Evolutionary conservation across 2,113 vertebrate species (phyloP).

Genomic region (Etheostoma spectabile): DNA sequence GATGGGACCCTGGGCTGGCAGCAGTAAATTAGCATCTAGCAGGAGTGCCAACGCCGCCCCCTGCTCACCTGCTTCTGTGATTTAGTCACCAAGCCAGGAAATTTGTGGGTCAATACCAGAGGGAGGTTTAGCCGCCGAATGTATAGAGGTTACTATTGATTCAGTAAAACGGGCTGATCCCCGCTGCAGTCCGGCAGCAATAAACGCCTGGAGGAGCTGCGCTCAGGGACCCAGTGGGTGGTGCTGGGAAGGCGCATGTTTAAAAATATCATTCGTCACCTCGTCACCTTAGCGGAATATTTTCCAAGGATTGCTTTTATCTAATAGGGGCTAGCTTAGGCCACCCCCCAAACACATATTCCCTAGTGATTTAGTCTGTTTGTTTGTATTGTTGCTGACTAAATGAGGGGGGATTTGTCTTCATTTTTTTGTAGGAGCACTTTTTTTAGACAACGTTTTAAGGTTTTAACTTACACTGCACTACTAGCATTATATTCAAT

Average conservation of each 20-base stretch:
- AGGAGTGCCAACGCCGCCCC: conserved; percentile 35
- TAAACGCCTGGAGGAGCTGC: conserved; percentile 28
- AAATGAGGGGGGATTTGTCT: neutral
- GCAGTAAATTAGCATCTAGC: conserved; percentile 78
- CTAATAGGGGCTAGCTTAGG: neutral
- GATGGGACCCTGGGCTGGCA: conserved; percentile 43
- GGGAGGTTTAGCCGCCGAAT: conserved; percentile 57
- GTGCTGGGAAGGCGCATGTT: conserved; percentile 4
- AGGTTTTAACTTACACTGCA: neutral
- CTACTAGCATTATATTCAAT: neutral
- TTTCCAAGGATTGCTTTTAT: conserved; percentile 14
- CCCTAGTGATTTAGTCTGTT: conserved; percentile 36
- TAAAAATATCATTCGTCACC: conserved; percentile 51
- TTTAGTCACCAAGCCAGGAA: conserved; percentile 74
- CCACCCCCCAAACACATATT: conserved; percentile 37
- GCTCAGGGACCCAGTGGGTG: conserved; percentile 14
- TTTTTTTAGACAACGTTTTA: neutral
- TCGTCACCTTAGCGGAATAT: neutral
- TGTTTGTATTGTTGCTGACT: conserved; percentile 26
- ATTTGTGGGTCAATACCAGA: conserved; percentile 73
- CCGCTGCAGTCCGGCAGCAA: conserved; percentile 21
- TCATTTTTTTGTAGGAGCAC: neutral
- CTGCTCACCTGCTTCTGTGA: conserved; percentile 57
- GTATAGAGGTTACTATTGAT: conserved; percentile 66
- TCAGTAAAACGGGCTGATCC: conserved; percentile 44